Conservation (phyloP, 2,888 invertebrate species). For the Hipparchia semele region DNA sequence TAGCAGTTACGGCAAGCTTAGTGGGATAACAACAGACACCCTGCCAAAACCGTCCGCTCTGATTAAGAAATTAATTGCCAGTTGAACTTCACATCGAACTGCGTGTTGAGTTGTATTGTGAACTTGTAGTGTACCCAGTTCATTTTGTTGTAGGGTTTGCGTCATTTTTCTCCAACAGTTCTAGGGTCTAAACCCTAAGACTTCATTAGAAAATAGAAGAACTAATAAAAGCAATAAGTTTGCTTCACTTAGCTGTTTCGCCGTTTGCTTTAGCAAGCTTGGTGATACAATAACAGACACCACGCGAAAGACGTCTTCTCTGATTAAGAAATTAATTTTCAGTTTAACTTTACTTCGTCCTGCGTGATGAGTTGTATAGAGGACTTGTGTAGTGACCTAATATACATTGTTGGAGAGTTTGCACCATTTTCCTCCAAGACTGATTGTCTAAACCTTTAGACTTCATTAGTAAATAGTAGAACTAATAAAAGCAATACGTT, state of each 20-base stretch:
- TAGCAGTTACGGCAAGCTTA: background rate
- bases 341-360: too few species aligned
- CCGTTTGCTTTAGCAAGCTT: too few species aligned
- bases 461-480: background rate
- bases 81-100: conserved; percentile 26
- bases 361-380: too few species aligned
- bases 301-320: too few species aligned
- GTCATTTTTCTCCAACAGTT: conserved; percentile 92
- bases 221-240: too few species aligned
- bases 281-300: too few species aligned
- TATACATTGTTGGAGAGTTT: too few species aligned
- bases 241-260: too few species aligned
- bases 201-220: too few species aligned
- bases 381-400: too few species aligned
- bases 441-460: background rate
- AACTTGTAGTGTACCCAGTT: conserved; percentile 48
- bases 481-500: background rate
- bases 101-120: conserved; percentile 31
- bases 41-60: conserved; percentile 13
- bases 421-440: too few species aligned
- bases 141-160: conserved; percentile 88
- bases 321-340: too few species aligned
- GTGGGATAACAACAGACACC: conserved; percentile 13
- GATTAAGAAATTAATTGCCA: conserved; percentile 32
- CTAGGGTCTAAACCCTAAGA: conserved; percentile 3